These are phyloP conservation scores for Hesperophylax magnus DNA, from an alignment of 1,140 invertebrate genomes.

Conservation along the genomic window DNA sequence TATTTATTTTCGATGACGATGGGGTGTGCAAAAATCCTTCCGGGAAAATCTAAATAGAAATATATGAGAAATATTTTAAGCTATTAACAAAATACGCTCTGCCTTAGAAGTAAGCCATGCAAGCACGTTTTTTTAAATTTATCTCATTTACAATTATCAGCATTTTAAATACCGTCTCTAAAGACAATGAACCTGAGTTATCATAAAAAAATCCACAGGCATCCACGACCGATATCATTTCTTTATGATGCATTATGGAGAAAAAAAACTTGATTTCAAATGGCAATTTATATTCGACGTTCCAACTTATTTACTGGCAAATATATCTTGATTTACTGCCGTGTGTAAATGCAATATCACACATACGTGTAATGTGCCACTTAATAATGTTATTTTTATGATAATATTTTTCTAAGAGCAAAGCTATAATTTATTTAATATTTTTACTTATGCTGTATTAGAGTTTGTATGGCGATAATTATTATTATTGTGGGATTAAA, in stretches of 20 bases:
- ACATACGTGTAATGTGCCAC: conserved; percentile 34
- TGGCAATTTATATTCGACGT: conserved; percentile 45
- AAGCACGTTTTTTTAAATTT: no score
- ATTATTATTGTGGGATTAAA: no score
- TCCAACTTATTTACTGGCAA: conserved; percentile 44
- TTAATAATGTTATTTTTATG: conserved; percentile 30
- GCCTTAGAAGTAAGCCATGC: no score
- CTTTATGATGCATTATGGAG: conserved; percentile 37
- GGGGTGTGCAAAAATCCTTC: no score
- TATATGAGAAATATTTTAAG: no score
- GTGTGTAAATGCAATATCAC: conserved; percentile 34
- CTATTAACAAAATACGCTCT: no score
- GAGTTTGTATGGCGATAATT: no score
- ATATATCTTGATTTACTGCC: conserved; percentile 48
- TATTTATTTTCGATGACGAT: no score
- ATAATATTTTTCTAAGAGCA: conserved; percentile 15
- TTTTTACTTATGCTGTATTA: no score
- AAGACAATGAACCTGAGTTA: conserved; percentile 34
- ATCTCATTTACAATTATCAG: not conserved
- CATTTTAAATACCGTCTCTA: conserved; percentile 10
- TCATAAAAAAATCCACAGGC: conserved; percentile 34
- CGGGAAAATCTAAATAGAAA: no score
- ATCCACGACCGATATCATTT: conserved; percentile 14
- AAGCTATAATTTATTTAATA: conserved; percentile 6
- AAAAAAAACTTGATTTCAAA: conserved; percentile 49